These are phyloP conservation scores for Lasioglossum zephyrum DNA, from an alignment of 2,888 invertebrate genomes.

Conservation along the genomic window DNA sequence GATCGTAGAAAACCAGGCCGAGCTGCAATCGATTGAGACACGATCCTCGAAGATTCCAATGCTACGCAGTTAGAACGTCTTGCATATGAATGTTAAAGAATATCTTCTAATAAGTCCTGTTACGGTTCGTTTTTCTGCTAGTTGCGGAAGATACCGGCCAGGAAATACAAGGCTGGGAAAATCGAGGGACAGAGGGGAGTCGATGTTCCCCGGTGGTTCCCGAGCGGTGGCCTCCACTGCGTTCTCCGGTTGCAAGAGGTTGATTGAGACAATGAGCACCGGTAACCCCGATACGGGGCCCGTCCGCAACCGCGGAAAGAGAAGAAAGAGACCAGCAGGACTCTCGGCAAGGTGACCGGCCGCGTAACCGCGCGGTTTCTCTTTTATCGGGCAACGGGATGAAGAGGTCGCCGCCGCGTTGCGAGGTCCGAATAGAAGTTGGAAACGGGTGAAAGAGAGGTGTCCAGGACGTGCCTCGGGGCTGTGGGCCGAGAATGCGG, in stretches of 20 bases:
- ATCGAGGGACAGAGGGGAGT: not conserved
- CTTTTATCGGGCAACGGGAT: constrained; percentile 45
- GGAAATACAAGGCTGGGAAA: not conserved
- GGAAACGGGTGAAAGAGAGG: constrained; percentile 42
- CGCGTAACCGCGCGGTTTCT: constrained; percentile 31
- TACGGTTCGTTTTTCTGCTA: not conserved
- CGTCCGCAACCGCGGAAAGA: constrained; percentile 7
- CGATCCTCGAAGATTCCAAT: not conserved
- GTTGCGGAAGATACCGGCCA: not conserved
- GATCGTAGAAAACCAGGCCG: not conserved
- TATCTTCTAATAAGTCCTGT: not conserved
- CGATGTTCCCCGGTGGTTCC: not conserved
- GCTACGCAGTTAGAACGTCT: too few relatives aligned
- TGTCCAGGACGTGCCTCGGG: constrained; percentile 70
- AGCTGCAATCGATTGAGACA: not conserved
- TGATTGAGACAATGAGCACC: constrained; percentile 17
- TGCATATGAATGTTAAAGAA: not conserved
- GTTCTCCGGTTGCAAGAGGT: not conserved
- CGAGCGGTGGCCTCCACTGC: not conserved
- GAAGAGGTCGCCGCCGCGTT: constrained; percentile 39
- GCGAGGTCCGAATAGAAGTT: constrained; percentile 49
- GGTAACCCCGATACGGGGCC: constrained; percentile 5
- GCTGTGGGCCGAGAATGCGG: constrained; percentile 84
- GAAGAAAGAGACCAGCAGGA: constrained; percentile 15
- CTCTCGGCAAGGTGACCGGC: constrained; percentile 26